phyloP scores from a whole-genome alignment of 37 sponge, comb jelly and placozoan genomes.

The Chondrosia reniformis region DNA sequence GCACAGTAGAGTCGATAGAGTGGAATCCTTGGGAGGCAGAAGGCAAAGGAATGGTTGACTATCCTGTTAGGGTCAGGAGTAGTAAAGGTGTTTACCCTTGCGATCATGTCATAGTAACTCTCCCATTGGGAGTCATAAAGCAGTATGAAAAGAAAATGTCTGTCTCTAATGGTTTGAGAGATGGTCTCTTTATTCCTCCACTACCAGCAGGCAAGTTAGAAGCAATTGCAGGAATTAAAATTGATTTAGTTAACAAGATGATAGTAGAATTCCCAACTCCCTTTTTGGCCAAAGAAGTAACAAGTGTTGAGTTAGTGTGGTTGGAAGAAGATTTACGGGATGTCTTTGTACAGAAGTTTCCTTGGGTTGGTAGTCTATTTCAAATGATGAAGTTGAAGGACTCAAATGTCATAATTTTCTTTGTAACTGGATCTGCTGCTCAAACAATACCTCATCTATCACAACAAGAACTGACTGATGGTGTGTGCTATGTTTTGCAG shows the following conservation, averaged over 20 bases:
- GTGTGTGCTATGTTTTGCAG: slow-evolving; percentile 4
- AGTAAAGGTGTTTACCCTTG: background rate
- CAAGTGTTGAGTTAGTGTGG: slow-evolving; percentile 30
- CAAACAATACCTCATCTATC: background rate
- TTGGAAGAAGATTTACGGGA: slow-evolving; percentile 10
- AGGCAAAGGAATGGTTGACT: no score
- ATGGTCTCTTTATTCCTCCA: slow-evolving; percentile 56
- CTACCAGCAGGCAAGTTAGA: slow-evolving; percentile 64
- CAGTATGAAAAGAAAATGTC: background rate
- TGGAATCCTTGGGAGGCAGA: background rate
- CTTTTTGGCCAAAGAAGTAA: background rate
- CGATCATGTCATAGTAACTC: background rate
- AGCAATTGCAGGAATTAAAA: slow-evolving; percentile 57
- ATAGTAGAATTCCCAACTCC: slow-evolving; percentile 24
- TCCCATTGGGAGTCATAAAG: slow-evolving; percentile 1
- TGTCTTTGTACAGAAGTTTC: slow-evolving; percentile 8
- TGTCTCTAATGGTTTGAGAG: background rate
- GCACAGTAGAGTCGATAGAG: background rate
- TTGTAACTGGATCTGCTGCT: slow-evolving; percentile 39
- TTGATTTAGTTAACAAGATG: slow-evolving; percentile 73
- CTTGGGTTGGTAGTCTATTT: slow-evolving; percentile 19
- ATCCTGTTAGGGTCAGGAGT: background rate
- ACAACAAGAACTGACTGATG: slow-evolving; percentile 20
- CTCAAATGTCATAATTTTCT: slow-evolving; percentile 21
- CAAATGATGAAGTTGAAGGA: slow-evolving; percentile 5